phyloP scores from a whole-genome alignment of 2,113 vertebrate species.

The Cettia cetti region DNA sequence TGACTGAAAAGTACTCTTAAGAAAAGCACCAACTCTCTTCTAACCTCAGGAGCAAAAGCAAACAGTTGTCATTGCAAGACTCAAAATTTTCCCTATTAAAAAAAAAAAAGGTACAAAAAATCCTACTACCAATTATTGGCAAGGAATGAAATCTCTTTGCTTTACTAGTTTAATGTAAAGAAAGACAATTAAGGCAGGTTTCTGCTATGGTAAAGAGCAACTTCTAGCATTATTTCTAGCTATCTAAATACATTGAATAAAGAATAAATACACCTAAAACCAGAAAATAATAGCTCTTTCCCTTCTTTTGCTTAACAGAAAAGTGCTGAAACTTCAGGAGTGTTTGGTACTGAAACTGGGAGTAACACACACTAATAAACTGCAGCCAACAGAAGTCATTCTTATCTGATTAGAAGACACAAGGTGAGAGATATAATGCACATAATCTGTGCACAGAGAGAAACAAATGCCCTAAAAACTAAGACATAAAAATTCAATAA shows the following conservation, averaged over 20 bases:
- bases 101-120: background rate
- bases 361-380: background rate
- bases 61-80: slow-evolving; percentile 58
- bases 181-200: background rate
- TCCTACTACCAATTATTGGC: background rate
- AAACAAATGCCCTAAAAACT: background rate
- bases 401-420: background rate
- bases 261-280: background rate
- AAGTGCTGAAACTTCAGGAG: background rate
- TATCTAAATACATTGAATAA: background rate
- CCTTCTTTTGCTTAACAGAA: background rate
- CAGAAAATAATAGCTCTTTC: background rate
- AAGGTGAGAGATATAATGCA: background rate
- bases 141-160: background rate
- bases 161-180: background rate
- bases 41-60: slow-evolving; percentile 76
- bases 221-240: background rate
- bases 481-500: background rate
- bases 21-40: slow-evolving; percentile 72
- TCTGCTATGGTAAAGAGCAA: background rate
- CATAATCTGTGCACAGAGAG: background rate
- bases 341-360: background rate
- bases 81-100: background rate
- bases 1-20: slow-evolving; percentile 69
- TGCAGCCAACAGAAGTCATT: background rate